Conservation (phyloP, 2,888 invertebrate genomes). For the Apocheima hispidaria region DNA sequence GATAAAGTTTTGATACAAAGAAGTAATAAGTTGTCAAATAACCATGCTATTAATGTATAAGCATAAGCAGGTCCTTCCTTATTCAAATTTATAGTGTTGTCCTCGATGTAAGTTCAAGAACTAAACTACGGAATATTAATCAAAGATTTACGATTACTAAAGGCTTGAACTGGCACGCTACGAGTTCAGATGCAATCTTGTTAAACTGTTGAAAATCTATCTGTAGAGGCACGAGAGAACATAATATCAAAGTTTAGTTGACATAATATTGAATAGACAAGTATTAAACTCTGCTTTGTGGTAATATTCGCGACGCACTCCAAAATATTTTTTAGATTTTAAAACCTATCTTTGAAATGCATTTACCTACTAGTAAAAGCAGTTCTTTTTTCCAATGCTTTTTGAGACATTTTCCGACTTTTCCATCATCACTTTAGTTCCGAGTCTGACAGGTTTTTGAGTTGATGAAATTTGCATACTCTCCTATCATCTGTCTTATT, state of each 20-base stretch:
- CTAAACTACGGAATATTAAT: slow-evolving; percentile 4
- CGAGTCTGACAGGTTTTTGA: too few species aligned
- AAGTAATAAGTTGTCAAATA: too few species aligned
- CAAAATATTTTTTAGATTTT: background rate
- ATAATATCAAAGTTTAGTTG: background rate
- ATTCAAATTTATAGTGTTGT: background rate
- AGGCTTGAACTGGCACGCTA: background rate
- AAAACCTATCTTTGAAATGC: background rate
- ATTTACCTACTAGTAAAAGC: background rate
- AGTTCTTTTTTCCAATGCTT: background rate
- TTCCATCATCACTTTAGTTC: too few species aligned
- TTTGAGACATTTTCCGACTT: too few species aligned
- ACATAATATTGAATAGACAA: background rate
- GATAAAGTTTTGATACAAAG: too few species aligned
- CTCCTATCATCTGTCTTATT: too few species aligned
- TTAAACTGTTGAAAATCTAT: background rate
- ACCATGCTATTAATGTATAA: background rate
- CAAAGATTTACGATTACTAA: background rate
- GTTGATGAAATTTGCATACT: too few species aligned
- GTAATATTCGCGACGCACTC: too few species aligned
- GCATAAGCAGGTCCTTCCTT: background rate
- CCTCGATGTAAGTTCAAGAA: slow-evolving; percentile 18
- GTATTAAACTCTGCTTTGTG: background rate
- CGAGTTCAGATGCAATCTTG: background rate
- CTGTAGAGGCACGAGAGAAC: background rate